Evolutionary conservation across 1,140 invertebrate genomes (phyloP), one percentile per base, ranked within the genome.

Genomic region (Lucilia sericata): DNA sequence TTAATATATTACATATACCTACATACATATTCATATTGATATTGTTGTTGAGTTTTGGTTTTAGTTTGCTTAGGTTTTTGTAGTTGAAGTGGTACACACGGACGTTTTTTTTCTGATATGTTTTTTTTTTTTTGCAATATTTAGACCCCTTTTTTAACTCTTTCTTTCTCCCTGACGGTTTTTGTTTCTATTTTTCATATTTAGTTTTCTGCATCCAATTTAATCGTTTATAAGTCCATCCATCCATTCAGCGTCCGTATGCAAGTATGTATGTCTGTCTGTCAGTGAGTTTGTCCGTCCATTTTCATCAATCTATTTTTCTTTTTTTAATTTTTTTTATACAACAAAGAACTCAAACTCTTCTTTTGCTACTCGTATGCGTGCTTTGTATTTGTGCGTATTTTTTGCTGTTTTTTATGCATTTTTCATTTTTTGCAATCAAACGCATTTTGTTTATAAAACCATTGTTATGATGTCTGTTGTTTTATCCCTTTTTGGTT

Each of bases 21-120:
- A 7, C 65, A 83, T 42, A 7, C 65, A 83, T 70, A 85, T 83
- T 75, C 82, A 74, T 83, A 86, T 86, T 85, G 86, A 86, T 80
- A 30, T 80, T 80, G 85, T 85, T 84, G 85, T 87, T 84, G 83
- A 74, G 86, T 87, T 86, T 85, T 86, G 80, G 83, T 85, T 78
- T 82, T 82, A 82, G 51, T 82, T 65, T 82, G 51, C 60, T 82
- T 82, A 70, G 81, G 14, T 82, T 80, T 80, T 19, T 80, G 42
- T 80, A 36, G 42, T 80, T 49, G 76, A 80, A 80, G 76, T 80
- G 42, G 42, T 80, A 36, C 17, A 78, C 14, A n/a, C 14, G 55
- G 55, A 17, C 65, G 19, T 70, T 21, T 70, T 21, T 70, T 70
- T n/a, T n/a, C n/a, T n/a, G n/a, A n/a, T n/a, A n/a, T n/a, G n/a